Percentiles rank a stretch among this genome's conserved stretches.
Evolutionary conservation across 2,888 invertebrate species (phyloP).

Genomic region (Rhimphoctona megacephalus): DNA sequence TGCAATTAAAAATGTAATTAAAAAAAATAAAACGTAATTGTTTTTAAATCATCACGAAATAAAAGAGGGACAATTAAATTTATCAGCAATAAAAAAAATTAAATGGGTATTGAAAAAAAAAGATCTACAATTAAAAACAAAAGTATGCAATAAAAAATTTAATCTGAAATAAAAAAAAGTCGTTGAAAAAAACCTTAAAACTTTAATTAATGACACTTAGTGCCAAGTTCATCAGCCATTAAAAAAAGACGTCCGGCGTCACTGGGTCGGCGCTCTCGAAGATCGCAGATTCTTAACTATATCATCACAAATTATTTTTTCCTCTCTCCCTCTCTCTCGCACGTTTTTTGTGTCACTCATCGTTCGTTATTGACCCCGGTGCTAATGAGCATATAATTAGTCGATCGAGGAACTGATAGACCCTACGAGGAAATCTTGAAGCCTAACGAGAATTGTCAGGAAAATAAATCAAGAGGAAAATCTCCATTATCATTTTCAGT

Average conservation of each 20-base stretch:
- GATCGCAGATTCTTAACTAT: background rate
- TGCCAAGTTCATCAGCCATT: constrained; percentile 9
- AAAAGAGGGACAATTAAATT: background rate
- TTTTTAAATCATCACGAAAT: background rate
- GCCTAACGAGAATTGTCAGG: background rate
- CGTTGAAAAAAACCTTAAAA: background rate
- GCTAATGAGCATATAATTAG: constrained; percentile 35
- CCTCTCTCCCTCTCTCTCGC: background rate
- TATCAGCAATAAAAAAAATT: background rate
- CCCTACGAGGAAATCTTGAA: background rate
- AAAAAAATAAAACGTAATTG: background rate
- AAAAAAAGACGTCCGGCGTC: constrained; percentile 22
- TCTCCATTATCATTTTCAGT: background rate
- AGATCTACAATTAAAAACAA: background rate
- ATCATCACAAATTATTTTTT: background rate
- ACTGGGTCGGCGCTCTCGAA: constrained; percentile 20
- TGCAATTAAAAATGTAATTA: background rate
- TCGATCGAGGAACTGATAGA: constrained; percentile 29
- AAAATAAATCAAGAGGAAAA: constrained; percentile 6
- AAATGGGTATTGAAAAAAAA: background rate
- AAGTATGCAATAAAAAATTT: background rate
- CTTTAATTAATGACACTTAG: constrained; percentile 1
- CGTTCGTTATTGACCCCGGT: background rate
- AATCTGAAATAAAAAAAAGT: background rate
- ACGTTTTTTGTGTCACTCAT: background rate